These are phyloP conservation scores for Momotus momota DNA, from an alignment of 2,797 vertebrate genomes.

Conservation along the genomic window DNA sequence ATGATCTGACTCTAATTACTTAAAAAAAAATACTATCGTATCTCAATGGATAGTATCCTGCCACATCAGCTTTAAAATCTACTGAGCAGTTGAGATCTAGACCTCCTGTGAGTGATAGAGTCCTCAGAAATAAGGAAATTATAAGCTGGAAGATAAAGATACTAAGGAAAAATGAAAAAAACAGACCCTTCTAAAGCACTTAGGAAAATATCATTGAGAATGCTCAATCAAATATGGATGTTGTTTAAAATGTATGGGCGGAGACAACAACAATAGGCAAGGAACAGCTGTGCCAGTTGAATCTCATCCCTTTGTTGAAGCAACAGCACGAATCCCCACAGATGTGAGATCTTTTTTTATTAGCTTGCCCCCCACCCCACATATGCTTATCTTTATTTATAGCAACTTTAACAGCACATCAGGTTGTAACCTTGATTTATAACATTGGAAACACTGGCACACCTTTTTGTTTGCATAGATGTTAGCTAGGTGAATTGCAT, in stretches of 20 bases:
- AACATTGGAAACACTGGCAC: neutral
- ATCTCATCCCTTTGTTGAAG: constrained; percentile 39
- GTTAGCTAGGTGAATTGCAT: neutral
- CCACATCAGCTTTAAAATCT: neutral
- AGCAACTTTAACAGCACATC: constrained; percentile 13
- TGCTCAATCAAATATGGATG: constrained; percentile 1
- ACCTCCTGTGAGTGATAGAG: neutral
- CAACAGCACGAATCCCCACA: constrained; percentile 19
- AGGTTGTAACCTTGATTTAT: constrained; percentile 50
- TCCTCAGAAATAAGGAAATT: neutral
- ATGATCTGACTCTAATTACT: neutral
- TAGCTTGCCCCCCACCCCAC: neutral
- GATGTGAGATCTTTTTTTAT: neutral
- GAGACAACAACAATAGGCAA: neutral
- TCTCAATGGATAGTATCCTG: neutral
- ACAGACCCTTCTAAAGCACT: neutral
- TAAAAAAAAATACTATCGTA: neutral
- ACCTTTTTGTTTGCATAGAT: neutral
- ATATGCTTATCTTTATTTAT: constrained; percentile 22
- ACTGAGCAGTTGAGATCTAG: neutral
- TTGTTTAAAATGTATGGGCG: neutral
- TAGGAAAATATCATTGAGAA: neutral
- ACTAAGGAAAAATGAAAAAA: neutral
- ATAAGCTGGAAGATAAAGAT: neutral
- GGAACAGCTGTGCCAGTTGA: constrained; percentile 39